Evolutionary conservation across 2,113 vertebrate species (phyloP).

Genomic region (Fulica atra): DNA sequence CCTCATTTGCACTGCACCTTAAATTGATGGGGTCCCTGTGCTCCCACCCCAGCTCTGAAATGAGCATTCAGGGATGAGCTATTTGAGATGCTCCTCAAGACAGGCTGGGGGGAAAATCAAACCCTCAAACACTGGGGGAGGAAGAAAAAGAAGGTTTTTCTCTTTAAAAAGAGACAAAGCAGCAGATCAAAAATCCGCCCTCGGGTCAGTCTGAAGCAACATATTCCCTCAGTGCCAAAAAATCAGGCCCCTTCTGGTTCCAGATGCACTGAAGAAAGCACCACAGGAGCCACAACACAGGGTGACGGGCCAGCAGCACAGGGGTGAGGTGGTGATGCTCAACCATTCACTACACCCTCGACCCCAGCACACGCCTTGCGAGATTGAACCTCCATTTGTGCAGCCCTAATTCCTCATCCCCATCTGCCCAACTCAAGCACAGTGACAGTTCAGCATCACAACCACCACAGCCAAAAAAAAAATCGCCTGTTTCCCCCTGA

Average conservation of each 20-base stretch:
- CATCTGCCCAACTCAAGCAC: rapidly evolving
- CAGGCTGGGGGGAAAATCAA: neutral
- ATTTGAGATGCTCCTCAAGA: rapidly evolving
- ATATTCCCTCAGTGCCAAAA: neutral
- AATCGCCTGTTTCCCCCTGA: neutral
- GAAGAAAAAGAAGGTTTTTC: neutral
- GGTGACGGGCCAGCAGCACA: neutral
- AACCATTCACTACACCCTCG: neutral
- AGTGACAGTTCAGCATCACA: neutral
- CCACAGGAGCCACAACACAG: rapidly evolving
- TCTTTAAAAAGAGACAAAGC: slow-evolving; percentile 1
- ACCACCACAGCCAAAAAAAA: neutral
- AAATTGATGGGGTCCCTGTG: rapidly evolving
- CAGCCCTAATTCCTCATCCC: neutral
- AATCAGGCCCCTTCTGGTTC: neutral
- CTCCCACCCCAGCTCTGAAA: neutral
- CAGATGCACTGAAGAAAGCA: neutral
- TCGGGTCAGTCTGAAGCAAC: slow-evolving; percentile 8
- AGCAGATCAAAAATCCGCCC: neutral
- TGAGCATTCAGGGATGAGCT: neutral
- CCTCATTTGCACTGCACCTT: neutral
- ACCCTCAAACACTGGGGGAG: rapidly evolving
- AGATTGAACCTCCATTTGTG: rapidly evolving
- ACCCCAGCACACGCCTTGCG: neutral
- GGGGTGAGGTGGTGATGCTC: neutral